Evolutionary conservation across 1,140 invertebrate genomes (phyloP).

Genomic region (Drosophila sp.): DNA sequence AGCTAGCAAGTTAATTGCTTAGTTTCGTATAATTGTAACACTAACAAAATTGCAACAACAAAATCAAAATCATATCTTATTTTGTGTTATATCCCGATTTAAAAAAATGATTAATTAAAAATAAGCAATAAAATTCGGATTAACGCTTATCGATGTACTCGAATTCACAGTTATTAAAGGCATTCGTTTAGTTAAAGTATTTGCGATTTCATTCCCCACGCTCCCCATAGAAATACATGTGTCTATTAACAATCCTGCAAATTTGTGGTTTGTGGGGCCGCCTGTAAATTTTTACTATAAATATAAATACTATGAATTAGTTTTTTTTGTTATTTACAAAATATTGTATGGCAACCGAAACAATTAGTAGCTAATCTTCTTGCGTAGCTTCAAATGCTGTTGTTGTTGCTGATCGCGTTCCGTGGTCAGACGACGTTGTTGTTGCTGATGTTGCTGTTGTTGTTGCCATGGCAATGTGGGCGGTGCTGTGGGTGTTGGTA

Average conservation of each 20-base stretch:
- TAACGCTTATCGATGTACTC: conserved; percentile 12
- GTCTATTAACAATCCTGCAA: conserved; percentile 1
- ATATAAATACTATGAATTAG: conserved; percentile 13
- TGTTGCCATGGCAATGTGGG: conserved; percentile 58
- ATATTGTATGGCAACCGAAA: conserved; percentile 4
- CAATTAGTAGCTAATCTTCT: conserved; percentile 80
- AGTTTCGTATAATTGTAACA: not conserved
- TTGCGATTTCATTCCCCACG: conserved; percentile 25
- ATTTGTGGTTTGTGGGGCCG: not conserved
- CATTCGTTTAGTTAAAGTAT: conserved; percentile 3
- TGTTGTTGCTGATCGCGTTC: conserved; percentile 54
- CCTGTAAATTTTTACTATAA: conserved; percentile 44
- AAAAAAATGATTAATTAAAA: not conserved
- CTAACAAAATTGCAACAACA: not conserved
- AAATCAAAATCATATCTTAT: not conserved
- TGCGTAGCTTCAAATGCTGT: conserved; percentile 76
- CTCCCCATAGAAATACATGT: not conserved
- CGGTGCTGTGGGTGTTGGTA: conserved; percentile 76
- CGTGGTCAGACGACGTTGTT: conserved; percentile 44
- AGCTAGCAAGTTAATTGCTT: not conserved
- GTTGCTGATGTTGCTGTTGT: conserved; percentile 41
- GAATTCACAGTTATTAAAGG: conserved; percentile 35
- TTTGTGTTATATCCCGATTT: not conserved
- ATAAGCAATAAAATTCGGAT: conserved; percentile 8
- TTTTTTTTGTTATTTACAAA: not conserved